These are phyloP conservation scores for Pelodytes ibericus DNA, from an alignment of 2,797 vertebrate genomes.

Conservation along the genomic window DNA sequence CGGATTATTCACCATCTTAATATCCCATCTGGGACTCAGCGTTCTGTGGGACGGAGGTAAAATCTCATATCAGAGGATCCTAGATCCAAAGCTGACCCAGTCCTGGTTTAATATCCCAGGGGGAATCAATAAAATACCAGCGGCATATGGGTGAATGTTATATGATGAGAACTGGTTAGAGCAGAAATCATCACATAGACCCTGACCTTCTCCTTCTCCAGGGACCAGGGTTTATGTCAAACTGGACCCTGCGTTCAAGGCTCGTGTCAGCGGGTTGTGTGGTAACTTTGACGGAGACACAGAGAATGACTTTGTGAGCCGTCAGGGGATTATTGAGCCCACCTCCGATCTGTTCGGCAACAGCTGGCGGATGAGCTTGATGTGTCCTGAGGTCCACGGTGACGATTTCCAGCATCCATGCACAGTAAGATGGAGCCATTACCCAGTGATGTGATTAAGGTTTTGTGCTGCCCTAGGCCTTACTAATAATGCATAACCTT, in stretches of 20 bases:
- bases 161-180: too few species aligned
- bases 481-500: too few species aligned
- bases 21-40: constrained; percentile 78
- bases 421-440: constrained; percentile 64
- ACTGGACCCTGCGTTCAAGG: constrained; percentile 74
- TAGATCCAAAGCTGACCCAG: too few species aligned
- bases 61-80: too few species aligned
- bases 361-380: constrained; percentile 88
- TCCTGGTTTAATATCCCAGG: too few species aligned
- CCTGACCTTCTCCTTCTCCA: constrained; percentile 54
- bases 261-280: constrained; percentile 81
- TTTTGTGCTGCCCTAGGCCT: too few species aligned
- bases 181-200: too few species aligned
- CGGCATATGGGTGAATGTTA: too few species aligned
- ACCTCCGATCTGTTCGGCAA: constrained; percentile 85
- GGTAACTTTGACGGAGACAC: constrained; percentile 90
- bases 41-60: constrained; percentile 93
- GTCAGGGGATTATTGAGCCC: constrained; percentile 85
- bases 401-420: constrained; percentile 83
- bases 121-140: too few species aligned
- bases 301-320: constrained; percentile 85
- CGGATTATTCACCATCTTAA: constrained; percentile 83
- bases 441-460: too few species aligned
- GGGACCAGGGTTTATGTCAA: constrained; percentile 86
- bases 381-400: constrained; percentile 82